phyloP scores from a whole-genome alignment of 2,113 vertebrate species.

The Apus apus region DNA sequence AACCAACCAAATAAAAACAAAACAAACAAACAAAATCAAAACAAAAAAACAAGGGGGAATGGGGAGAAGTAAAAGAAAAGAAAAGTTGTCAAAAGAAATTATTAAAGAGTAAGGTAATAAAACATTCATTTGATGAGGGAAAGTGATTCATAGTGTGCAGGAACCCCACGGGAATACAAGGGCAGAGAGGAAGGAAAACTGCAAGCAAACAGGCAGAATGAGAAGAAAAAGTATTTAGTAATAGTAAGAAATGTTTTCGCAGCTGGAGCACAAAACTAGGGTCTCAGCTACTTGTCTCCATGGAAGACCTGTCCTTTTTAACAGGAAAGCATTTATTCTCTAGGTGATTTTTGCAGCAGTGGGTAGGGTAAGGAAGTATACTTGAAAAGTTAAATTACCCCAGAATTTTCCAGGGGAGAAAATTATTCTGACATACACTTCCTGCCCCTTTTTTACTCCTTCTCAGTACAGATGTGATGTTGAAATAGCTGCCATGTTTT shows the following conservation, averaged over 20 bases:
- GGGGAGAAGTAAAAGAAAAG: too few species aligned
- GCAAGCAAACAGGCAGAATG: neutral
- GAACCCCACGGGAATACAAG: neutral
- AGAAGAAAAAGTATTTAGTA: neutral
- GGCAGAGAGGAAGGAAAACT: neutral
- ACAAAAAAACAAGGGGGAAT: neutral
- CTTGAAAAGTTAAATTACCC: neutral
- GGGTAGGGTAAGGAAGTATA: neutral
- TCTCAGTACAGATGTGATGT: neutral
- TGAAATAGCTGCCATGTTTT: neutral
- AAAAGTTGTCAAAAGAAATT: neutral
- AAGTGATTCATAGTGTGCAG: neutral
- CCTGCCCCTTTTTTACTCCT: neutral
- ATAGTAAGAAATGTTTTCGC: constrained; percentile 44
- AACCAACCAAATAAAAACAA: neutral
- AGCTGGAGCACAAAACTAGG: neutral
- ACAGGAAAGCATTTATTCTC: neutral
- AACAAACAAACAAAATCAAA: neutral
- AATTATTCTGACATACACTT: neutral
- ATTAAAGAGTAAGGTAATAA: neutral
- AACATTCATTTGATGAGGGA: neutral
- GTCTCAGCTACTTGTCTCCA: neutral
- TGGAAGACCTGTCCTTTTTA: constrained; percentile 8
- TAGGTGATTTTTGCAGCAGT: neutral
- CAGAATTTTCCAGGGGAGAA: neutral